Evolutionary conservation across 1,140 invertebrate genomes (phyloP).

Genomic region (Drosophila ananassae): DNA sequence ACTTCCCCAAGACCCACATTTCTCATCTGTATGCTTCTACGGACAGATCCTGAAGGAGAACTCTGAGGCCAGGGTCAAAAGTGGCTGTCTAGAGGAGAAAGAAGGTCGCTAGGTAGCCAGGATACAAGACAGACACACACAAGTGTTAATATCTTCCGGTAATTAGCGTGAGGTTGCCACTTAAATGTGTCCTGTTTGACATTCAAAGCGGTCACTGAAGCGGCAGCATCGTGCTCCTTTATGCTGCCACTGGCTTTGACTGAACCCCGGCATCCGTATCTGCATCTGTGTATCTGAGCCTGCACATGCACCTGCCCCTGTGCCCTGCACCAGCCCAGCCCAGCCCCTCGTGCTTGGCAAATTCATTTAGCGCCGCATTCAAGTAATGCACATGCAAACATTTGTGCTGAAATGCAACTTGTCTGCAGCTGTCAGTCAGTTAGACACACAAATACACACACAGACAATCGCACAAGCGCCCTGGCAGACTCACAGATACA

Average conservation of each 20-base stretch:
- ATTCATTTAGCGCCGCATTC: constrained; percentile 77
- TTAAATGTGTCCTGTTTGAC: constrained; percentile 69
- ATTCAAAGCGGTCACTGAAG: constrained; percentile 77
- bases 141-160: constrained; percentile 80
- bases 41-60: constrained; percentile 4
- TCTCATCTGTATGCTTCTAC: background rate
- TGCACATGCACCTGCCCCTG: constrained; percentile 24
- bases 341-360: constrained; percentile 44
- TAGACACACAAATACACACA: constrained; percentile 36
- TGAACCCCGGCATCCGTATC: constrained; percentile 17
- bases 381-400: constrained; percentile 75
- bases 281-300: constrained; percentile 9
- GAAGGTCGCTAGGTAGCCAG: constrained; percentile 7
- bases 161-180: constrained; percentile 73
- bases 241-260: constrained; percentile 17
- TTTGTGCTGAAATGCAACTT: constrained; percentile 81
- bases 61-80: constrained; percentile 62
- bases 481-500: constrained; percentile 8
- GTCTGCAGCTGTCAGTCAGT: constrained; percentile 80
- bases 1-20: background rate
- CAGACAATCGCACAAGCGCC: constrained; percentile 13
- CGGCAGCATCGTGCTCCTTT: constrained; percentile 45
- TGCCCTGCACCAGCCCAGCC: constrained; percentile 18
- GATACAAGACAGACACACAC: constrained; percentile 28
- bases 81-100: constrained; percentile 7